Base-by-base conservation (phyloP, 2,113 vertebrate species). In the Callipepla squamata region DNA sequence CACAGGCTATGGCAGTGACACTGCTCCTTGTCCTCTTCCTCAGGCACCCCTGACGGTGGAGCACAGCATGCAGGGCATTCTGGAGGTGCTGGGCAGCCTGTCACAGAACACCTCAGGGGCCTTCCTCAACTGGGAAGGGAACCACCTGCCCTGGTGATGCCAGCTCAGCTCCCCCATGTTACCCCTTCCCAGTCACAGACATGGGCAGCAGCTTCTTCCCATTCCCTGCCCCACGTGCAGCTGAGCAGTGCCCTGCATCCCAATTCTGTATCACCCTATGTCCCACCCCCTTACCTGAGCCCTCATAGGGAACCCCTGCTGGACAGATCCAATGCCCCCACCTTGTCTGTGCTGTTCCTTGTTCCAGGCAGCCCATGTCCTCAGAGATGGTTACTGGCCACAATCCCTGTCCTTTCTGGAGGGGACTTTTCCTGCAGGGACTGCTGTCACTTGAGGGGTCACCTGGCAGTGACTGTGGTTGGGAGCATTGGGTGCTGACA, bases 81-180 rank as follows among this genome's bases (percentile, higher is more conserved):
- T 97, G 78, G 48, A 59, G 0, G 92, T 97, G 92, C 94, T 98
- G 62, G 70, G 81, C 44, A 68, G 85, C 30, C 94, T 97, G 50
- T 96, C 94, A 0, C 95, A 95, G n/a, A 85, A 95, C 28, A 38
- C 94, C 40, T 92, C 90, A 2, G 92, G 95, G 18, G 32, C 92
- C 30, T 95, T 97, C 69, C 85, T 98, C 2, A 87, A 97, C 93
- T 96, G 96, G 96, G 92, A 97, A 88, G 97, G 97, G 40, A 97
- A 90, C 28, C 63, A 42, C 28, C 85, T 98, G 85, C 96, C 95
- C 51, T 98, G 97, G 97, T 98, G 90, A 97, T 23, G 55, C 47
- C 72, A 47, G 58, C 20, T 53, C 34, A 22, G 5, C 26, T 14
- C 30, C 51, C 36, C 11, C 9, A 1, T 12, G 30, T 40, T 47